Evolutionary conservation across 2,888 invertebrate genomes (phyloP), one percentile per base, ranked within the genome.

Genomic region (Pristionchus arcanus): DNA sequence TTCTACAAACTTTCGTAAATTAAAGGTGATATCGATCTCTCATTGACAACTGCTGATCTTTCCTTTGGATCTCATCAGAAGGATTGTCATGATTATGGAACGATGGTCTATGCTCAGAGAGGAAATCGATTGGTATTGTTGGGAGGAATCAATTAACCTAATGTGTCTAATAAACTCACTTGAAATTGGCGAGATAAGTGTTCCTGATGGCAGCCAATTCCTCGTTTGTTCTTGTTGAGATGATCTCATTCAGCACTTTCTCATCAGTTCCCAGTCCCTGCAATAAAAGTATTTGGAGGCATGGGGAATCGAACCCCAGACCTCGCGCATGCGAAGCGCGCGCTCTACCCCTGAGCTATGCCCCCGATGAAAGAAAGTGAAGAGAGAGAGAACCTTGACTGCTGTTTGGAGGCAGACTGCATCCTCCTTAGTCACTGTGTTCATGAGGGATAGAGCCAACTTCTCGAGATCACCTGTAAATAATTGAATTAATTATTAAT

Each of bases 171-270:
- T 37, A 86, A 93, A 86, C 59, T 90, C 88, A 90, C 91, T 92
- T 81, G 91, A 90, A 92, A 63, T 92, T 90, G 83, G 90, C 89
- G 90, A 92, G 92, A 88, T 92, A 93, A 42, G 91, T 90, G 71
- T 92, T 92, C 68, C 92, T 92, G 63, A 92, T 92, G 9, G 92
- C 91, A 42, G 91, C 90, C 84, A 93, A 89, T 89, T 93, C 92
- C 68, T 93, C 93, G 74, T 91, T 92, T 16, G 97, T 97, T 95
- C 97, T 96, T 25, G 98, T 97, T 95, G 97, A 97, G 94, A 98
- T 96, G 86, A 98, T 97, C 96, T 98, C 98, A 90, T 98, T 97
- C 90, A 98, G 96, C 86, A 97, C 97, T 81, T 96, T 97, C 95
- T 97, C 97, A 91, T 97, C 97, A 0, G 97, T 97, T 87, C 97